Conservation (phyloP, 2,888 invertebrate genomes). For the Synanthedon tipuliformis region DNA sequence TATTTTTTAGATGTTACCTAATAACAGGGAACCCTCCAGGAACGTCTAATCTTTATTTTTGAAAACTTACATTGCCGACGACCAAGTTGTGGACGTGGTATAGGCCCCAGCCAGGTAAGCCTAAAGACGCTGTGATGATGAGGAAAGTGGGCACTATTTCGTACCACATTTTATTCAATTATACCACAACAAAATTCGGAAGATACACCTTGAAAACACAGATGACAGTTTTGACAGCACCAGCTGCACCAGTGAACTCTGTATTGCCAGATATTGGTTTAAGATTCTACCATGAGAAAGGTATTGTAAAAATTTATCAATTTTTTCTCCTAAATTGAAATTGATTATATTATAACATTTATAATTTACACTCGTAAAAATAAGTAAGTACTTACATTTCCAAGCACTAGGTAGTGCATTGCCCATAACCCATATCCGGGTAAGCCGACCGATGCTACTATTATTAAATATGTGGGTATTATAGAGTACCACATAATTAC, state of each 20-base stretch:
- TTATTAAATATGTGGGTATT: slow-evolving; percentile 19
- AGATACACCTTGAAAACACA: slow-evolving; percentile 13
- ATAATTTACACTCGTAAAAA: too few species aligned
- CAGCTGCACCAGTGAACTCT: slow-evolving; percentile 16
- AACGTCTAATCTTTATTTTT: not conserved
- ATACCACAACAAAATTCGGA: slow-evolving; percentile 11
- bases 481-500: slow-evolving; percentile 39
- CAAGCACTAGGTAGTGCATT: slow-evolving; percentile 24
- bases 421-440: slow-evolving; percentile 28
- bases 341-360: too few species aligned
- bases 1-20: slow-evolving; percentile 34
- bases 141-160: slow-evolving; percentile 75
- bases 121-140: slow-evolving; percentile 71
- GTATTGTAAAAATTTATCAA: not conserved
- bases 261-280: slow-evolving; percentile 23
- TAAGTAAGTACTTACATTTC: slow-evolving; percentile 29
- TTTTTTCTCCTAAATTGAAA: not conserved
- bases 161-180: slow-evolving; percentile 73
- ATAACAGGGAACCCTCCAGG: slow-evolving; percentile 20
- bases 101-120: slow-evolving; percentile 72
- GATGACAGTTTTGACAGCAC: slow-evolving; percentile 8
- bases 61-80: slow-evolving; percentile 74
- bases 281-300: not conserved
- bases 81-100: slow-evolving; percentile 73
- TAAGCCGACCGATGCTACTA: slow-evolving; percentile 14